Percentiles rank a stretch among this genome's conserved stretches.
These are phyloP conservation scores for Labeo calbasu DNA, from an alignment of 2,797 vertebrate species.

Conservation along the genomic window DNA sequence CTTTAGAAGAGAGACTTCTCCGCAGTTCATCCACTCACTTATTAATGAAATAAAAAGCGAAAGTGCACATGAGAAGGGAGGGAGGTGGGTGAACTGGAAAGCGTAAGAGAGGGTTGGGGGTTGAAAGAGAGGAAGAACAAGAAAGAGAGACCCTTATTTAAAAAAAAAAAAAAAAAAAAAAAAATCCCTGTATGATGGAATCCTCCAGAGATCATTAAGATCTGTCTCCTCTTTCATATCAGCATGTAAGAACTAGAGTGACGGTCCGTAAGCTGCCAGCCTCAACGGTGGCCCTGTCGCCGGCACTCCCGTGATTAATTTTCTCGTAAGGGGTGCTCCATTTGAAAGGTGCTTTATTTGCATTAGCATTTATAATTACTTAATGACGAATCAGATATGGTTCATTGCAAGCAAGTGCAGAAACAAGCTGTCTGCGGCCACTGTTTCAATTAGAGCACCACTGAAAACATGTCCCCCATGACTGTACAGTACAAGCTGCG, in stretches of 20 bases:
- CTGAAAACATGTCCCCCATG: constrained; percentile 83
- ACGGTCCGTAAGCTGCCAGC: constrained; percentile 74
- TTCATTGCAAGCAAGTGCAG: constrained; percentile 90
- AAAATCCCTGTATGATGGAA: constrained; percentile 70
- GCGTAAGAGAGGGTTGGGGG: neutral
- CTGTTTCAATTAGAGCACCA: constrained; percentile 92
- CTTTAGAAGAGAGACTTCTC: constrained; percentile 72
- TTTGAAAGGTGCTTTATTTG: constrained; percentile 95
- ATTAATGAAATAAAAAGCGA: constrained; percentile 75
- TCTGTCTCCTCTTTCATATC: constrained; percentile 71
- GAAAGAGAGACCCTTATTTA: constrained; percentile 60
- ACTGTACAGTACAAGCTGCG: constrained; percentile 82
- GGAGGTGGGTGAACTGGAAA: neutral
- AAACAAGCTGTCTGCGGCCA: constrained; percentile 89
- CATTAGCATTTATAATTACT: constrained; percentile 98
- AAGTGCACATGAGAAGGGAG: constrained; percentile 43
- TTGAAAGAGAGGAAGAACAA: constrained; percentile 14
- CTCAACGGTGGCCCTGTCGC: constrained; percentile 65
- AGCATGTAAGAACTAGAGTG: constrained; percentile 72
- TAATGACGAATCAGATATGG: constrained; percentile 98
- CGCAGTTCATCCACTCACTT: constrained; percentile 69
- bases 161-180: constrained; percentile 67
- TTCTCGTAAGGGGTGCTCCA: constrained; percentile 71
- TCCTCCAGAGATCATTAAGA: constrained; percentile 78
- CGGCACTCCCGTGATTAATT: constrained; percentile 83